Evolutionary conservation across 2,888 invertebrate genomes (phyloP), one percentile per base, ranked within the genome.

Genomic region (Salticus scenicus): DNA sequence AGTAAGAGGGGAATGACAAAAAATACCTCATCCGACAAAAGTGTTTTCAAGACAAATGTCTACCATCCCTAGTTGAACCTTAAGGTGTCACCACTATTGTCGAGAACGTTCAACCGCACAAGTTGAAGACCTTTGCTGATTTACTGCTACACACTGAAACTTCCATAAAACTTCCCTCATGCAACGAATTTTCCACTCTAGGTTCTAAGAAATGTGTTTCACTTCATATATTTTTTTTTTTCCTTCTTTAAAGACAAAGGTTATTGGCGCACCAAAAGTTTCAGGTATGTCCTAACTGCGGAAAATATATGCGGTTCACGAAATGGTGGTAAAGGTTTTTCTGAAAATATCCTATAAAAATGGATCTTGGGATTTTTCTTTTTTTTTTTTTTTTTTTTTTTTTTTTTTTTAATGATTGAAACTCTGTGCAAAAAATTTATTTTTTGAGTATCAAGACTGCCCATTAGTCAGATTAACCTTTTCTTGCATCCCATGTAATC

Each of bases 21-120:
- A 57, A 57, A 57, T 24, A 57, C 57, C 57, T 57, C 57, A 24
- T 2, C 57, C 57, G 57, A 4, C 57, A 57, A 24, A 57, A 57
- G 57, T 57, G 57, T 57, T 69, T 69, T 66, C 28, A 27, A 81
- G 69, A 82, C 71, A 76, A 33, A 82, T 66, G 82, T 42, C 64
- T 27, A 47, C 64, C 82, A 75, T 47, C 75, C 70, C 75, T 82
- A 70, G 82, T 71, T 82, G 82, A 82, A 76, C 75, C 31, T 70
- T 42, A 37, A 82, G 82, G 75, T 82, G 82, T 82, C 82, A 82
- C 82, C 82, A 75, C 47, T 27, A 82, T 82, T 75, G 82, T 82
- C 82, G 75, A 67, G 82, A 75, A 20, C 82, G 75, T 82, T 82
- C 82, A 82, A 82, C 75, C 82, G 42, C 75, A 82, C 82, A 82